phyloP scores from a whole-genome alignment of 2,888 invertebrate genomes.

The Megastigmus dorsalis region DNA sequence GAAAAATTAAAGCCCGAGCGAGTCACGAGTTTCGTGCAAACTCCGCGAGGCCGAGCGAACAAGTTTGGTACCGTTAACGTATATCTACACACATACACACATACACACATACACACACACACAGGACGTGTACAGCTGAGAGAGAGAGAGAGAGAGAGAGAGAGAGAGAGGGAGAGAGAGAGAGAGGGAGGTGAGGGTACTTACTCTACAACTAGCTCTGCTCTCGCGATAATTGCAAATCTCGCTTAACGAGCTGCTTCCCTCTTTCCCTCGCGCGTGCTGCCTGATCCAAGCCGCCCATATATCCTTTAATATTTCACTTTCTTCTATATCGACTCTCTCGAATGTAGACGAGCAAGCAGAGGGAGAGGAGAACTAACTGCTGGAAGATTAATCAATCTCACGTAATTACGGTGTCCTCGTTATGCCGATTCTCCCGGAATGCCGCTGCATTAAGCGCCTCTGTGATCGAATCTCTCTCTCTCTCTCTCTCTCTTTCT shows the following conservation, averaged over 20 bases:
- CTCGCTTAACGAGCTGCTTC: slow-evolving; percentile 34
- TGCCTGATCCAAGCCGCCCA: slow-evolving; percentile 1
- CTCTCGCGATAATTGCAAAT: slow-evolving; percentile 38
- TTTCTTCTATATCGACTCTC: slow-evolving; percentile 12
- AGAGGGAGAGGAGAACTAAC: no score
- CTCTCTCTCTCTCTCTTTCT: background rate
- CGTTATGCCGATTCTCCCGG: slow-evolving; percentile 16
- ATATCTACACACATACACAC: no score
- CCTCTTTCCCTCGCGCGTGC: background rate
- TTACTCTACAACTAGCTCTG: no score
- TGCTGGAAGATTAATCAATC: slow-evolving; percentile 30
- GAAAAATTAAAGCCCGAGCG: no score
- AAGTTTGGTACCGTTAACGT: no score
- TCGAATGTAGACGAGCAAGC: no score
- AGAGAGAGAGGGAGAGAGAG: background rate
- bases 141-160: background rate
- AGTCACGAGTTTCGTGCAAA: no score
- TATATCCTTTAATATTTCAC: slow-evolving; percentile 34
- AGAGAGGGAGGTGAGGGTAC: no score
- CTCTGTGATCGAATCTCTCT: slow-evolving; percentile 13
- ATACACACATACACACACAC: no score
- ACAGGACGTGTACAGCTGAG: no score
- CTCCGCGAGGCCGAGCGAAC: no score
- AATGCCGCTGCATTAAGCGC: background rate
- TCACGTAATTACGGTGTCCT: slow-evolving; percentile 20